Conservation (phyloP, 2,797 vertebrate species). For the Oreochromis mossambicus region DNA sequence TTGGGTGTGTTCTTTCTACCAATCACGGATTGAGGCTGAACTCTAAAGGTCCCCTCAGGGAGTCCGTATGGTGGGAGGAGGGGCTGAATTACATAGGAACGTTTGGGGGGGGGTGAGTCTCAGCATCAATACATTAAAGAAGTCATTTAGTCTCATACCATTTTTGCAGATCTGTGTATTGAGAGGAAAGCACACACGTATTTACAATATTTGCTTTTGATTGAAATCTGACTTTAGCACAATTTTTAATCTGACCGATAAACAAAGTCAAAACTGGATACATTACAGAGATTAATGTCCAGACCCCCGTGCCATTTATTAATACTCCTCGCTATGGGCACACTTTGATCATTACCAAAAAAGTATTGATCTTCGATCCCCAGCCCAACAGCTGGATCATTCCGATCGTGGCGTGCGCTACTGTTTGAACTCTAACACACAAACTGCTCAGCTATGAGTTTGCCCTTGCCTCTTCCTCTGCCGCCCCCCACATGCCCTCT, state of each 20-base stretch:
- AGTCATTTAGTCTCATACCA: background rate
- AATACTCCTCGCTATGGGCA: background rate
- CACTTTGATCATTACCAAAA: background rate
- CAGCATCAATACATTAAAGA: slow-evolving; percentile 15
- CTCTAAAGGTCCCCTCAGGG: slow-evolving; percentile 47
- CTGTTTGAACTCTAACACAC: slow-evolving; percentile 67
- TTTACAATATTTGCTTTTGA: background rate
- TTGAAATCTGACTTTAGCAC: background rate
- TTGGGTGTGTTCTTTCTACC: slow-evolving; percentile 27
- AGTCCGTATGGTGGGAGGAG: slow-evolving; percentile 20
- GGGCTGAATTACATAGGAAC: slow-evolving; percentile 18
- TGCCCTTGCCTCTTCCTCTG: slow-evolving; percentile 3
- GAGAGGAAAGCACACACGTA: background rate
- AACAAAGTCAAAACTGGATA: background rate
- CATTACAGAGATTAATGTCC: background rate
- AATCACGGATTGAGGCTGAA: slow-evolving; percentile 38
- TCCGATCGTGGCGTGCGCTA: slow-evolving; percentile 47
- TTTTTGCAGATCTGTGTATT: background rate
- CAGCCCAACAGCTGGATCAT: background rate
- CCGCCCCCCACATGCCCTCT: slow-evolving; percentile 8
- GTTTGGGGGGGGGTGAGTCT: background rate
- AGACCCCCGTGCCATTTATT: background rate
- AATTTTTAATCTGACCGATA: background rate
- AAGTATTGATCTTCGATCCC: background rate
- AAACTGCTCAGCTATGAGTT: slow-evolving; percentile 6